Evolutionary conservation across 2,797 vertebrate genomes (phyloP).

Genomic region (Neosilurus mollespiculum): DNA sequence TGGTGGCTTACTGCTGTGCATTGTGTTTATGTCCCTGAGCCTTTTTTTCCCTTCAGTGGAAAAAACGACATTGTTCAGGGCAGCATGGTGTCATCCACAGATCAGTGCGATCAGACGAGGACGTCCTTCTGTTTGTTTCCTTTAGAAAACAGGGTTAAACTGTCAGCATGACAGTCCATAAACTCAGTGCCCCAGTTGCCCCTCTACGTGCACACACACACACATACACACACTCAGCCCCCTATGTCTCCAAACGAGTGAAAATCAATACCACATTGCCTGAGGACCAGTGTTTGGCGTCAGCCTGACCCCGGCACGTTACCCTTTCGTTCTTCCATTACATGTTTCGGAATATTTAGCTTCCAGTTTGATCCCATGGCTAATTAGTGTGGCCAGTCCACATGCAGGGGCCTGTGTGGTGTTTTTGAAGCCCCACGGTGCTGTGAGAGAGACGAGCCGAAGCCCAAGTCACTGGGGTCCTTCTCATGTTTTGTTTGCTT

Average conservation of each 20-base stretch:
- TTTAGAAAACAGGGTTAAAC: constrained; percentile 79
- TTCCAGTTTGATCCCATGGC: constrained; percentile 86
- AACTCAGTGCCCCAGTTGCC: constrained; percentile 69
- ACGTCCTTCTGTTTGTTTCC: constrained; percentile 77
- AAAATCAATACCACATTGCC: constrained; percentile 87
- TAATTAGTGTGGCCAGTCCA: constrained; percentile 87
- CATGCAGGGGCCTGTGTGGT: constrained; percentile 71
- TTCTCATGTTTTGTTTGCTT: constrained; percentile 80
- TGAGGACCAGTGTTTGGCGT: constrained; percentile 81
- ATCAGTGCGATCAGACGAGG: constrained; percentile 75
- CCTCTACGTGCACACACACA: constrained; percentile 35
- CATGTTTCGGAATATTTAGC: constrained; percentile 84
- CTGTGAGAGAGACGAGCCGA: constrained; percentile 63
- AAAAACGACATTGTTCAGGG: constrained; percentile 59
- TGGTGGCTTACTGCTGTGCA: constrained; percentile 23
- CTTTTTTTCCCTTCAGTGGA: constrained; percentile 58
- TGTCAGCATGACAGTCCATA: constrained; percentile 80
- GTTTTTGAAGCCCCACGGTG: constrained; percentile 62
- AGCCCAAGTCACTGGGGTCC: constrained; percentile 59
- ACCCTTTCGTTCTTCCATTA: constrained; percentile 85
- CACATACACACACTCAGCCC: constrained; percentile 48
- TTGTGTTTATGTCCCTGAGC: constrained; percentile 38
- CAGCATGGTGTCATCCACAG: constrained; percentile 73
- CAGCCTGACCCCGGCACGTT: constrained; percentile 82
- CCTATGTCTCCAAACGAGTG: constrained; percentile 78